phyloP scores from a whole-genome alignment of 2,797 vertebrate genomes.

The Chromis chromis region DNA sequence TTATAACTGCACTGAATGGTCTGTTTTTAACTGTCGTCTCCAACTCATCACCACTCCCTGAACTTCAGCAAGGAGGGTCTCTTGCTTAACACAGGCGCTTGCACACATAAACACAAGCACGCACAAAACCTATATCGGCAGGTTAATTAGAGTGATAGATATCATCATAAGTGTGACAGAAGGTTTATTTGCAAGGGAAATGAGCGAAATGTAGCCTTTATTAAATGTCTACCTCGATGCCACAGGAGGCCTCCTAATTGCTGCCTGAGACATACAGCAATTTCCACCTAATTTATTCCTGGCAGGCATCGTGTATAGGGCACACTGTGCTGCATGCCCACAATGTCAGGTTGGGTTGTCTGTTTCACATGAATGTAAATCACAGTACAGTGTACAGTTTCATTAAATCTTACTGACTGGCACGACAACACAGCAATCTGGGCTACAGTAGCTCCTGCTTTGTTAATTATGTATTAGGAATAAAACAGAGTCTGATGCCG shows the following conservation, averaged over 20 bases:
- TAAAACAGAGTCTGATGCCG: background rate
- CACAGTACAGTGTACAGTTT: slow-evolving; percentile 42
- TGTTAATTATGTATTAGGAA: slow-evolving; percentile 40
- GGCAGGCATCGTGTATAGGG: slow-evolving; percentile 46
- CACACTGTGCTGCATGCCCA: slow-evolving; percentile 26
- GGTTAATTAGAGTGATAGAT: slow-evolving; percentile 60
- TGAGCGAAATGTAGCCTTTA: slow-evolving; percentile 73
- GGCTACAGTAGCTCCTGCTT: background rate
- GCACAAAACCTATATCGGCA: slow-evolving; percentile 30
- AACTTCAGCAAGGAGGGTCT: background rate
- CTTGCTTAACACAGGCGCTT: background rate
- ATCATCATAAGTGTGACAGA: slow-evolving; percentile 41
- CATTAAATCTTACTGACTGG: slow-evolving; percentile 55
- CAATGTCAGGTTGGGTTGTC: slow-evolving; percentile 44
- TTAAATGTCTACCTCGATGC: slow-evolving; percentile 72
- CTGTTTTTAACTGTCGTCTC: background rate
- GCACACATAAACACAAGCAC: slow-evolving; percentile 11
- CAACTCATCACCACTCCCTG: background rate
- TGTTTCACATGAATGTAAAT: slow-evolving; percentile 50
- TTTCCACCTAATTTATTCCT: slow-evolving; percentile 77
- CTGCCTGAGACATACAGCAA: slow-evolving; percentile 71
- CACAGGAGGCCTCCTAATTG: slow-evolving; percentile 75
- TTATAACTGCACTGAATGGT: slow-evolving; percentile 11
- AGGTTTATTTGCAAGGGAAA: slow-evolving; percentile 76
- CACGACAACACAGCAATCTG: slow-evolving; percentile 31